Evolutionary conservation across 2,113 vertebrate species (phyloP).

Genomic region (Oenanthe oenanthe): DNA sequence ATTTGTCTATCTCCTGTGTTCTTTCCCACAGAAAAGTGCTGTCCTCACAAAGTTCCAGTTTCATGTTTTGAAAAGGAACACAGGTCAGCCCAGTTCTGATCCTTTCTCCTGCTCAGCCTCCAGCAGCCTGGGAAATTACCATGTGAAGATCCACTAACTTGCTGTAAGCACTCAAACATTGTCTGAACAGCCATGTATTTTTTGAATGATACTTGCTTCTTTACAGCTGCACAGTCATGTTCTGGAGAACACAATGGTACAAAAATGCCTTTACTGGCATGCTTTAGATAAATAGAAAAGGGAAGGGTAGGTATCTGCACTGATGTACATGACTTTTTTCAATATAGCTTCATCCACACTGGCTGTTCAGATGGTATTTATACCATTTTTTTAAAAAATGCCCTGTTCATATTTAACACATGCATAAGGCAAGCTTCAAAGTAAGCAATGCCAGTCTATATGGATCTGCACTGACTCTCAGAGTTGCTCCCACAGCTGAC

Average conservation of each 20-base stretch:
- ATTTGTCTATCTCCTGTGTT: neutral
- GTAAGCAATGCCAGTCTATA: neutral
- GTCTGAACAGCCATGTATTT: fast-evolving
- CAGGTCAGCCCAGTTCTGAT: neutral
- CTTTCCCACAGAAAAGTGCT: slow-evolving; percentile 20
- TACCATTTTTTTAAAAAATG: neutral
- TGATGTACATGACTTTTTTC: neutral
- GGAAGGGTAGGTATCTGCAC: neutral
- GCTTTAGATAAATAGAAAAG: neutral
- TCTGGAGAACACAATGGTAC: neutral
- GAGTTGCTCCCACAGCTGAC: neutral
- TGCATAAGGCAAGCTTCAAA: neutral
- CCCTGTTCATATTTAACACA: neutral
- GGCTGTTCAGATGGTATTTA: neutral
- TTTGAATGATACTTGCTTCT: neutral
- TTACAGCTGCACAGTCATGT: neutral
- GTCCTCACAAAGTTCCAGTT: neutral
- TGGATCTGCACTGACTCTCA: neutral
- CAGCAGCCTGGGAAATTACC: neutral
- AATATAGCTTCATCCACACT: neutral
- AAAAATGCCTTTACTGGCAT: neutral
- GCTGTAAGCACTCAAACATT: neutral
- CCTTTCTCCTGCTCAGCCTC: neutral
- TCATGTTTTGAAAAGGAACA: neutral
- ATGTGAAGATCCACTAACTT: neutral